Conservation (phyloP, 2,113 vertebrate species). For the Myrmophylax atrothorax region DNA sequence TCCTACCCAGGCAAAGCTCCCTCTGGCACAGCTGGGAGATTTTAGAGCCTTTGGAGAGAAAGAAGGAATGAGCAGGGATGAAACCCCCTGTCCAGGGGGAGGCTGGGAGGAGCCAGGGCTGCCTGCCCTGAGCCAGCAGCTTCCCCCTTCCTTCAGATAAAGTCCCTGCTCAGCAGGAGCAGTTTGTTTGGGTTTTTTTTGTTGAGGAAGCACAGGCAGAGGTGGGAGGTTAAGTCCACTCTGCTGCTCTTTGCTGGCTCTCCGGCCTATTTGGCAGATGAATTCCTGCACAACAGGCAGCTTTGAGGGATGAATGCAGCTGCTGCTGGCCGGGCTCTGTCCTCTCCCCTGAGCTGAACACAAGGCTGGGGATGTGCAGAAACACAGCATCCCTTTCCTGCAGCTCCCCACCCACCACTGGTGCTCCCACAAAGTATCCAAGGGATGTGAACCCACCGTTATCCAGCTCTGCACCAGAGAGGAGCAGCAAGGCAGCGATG, state of each 20-base stretch:
- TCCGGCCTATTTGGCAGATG: not conserved
- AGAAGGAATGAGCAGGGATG: not conserved
- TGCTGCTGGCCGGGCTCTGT: not conserved
- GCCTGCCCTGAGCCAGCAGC: not conserved
- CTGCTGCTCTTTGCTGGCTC: not conserved
- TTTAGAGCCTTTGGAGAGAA: not conserved
- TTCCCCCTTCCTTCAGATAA: not conserved
- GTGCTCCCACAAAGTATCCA: not conserved
- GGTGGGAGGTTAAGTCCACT: constrained; percentile 28
- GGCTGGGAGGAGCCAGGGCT: not conserved
- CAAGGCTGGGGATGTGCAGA: not conserved
- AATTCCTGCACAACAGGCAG: not conserved
- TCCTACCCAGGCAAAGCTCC: not conserved
- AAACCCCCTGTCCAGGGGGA: not conserved
- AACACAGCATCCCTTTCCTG: not conserved
- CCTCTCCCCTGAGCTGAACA: not conserved
- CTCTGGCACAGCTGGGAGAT: not conserved
- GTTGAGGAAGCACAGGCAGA: not conserved
- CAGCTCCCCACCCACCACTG: not conserved
- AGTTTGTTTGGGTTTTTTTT: not conserved
- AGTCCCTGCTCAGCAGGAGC: constrained; percentile 16
- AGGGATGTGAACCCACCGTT: not conserved
- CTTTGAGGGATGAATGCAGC: not conserved
- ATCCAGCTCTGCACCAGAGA: not conserved
- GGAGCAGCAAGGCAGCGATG: not conserved